A percentile compares a stretch with the other conserved stretches of the same genome.
phyloP scores from a whole-genome alignment of 2,113 vertebrate genomes.

The Nicator chloris region DNA sequence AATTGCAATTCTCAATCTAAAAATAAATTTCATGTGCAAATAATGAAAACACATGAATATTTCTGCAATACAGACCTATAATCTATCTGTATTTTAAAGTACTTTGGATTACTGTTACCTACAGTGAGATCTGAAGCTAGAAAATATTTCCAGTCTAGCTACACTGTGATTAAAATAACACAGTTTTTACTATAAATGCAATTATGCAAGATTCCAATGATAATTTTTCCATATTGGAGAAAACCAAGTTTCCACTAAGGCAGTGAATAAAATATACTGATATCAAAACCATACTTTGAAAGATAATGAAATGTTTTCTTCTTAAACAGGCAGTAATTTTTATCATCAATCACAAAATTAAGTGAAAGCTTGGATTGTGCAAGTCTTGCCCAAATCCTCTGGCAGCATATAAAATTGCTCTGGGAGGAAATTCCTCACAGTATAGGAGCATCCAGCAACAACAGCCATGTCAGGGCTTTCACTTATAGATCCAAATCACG shows the following conservation, averaged over 20 bases:
- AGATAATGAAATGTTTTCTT: not conserved
- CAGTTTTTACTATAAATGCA: not conserved
- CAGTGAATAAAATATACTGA: not conserved
- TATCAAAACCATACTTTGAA: not conserved
- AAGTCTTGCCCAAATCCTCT: not conserved
- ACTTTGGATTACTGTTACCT: not conserved
- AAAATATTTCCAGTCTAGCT: not conserved
- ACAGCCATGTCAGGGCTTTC: not conserved
- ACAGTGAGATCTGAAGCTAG: not conserved
- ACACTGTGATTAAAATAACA: not conserved
- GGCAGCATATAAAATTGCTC: not conserved
- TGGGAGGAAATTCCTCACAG: not conserved
- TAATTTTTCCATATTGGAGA: not conserved
- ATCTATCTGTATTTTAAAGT: not conserved
- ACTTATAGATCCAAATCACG: not conserved
- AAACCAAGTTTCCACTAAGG: not conserved
- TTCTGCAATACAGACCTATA: not conserved
- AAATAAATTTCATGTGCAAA: not conserved
- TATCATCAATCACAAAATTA: not conserved
- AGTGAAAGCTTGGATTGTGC: not conserved
- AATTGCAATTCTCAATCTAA: conserved; percentile 98
- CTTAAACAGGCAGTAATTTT: not conserved
- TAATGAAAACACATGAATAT: not conserved
- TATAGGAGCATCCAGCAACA: not conserved
- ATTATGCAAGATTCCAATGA: not conserved